Evolutionary conservation across 2,888 invertebrate species (phyloP).

Genomic region (Leucophenga montana): DNA sequence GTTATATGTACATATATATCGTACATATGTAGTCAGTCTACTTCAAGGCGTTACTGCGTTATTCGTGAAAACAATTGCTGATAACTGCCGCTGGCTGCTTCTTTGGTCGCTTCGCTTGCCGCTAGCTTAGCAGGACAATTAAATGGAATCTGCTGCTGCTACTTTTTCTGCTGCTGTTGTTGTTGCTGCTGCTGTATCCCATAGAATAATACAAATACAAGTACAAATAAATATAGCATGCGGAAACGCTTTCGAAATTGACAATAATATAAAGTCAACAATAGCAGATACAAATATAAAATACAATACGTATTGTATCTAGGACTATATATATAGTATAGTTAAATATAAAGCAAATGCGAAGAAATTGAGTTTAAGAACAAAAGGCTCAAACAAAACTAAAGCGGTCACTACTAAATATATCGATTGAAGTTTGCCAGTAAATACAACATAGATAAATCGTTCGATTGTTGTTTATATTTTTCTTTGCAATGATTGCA

Average conservation of each 20-base stretch:
- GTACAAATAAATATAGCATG: conserved; percentile 1
- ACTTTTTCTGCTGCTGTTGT: too few species aligned
- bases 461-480: neutral
- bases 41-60: conserved; percentile 5
- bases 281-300: conserved; percentile 34
- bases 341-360: conserved; percentile 35
- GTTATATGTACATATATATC: neutral
- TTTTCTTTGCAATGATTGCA: neutral
- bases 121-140: conserved; percentile 15
- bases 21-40: neutral
- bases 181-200: too few species aligned
- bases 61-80: conserved; percentile 15
- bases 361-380: conserved; percentile 33
- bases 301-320: conserved; percentile 17
- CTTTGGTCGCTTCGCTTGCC: neutral
- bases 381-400: conserved; percentile 11
- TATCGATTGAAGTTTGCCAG: conserved; percentile 14
- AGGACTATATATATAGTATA: conserved; percentile 33
- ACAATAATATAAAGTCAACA: conserved; percentile 51
- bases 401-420: conserved; percentile 3
- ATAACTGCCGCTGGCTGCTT: conserved; percentile 16
- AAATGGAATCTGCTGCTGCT: conserved; percentile 3
- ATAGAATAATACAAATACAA: conserved; percentile 26
- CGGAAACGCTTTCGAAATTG: conserved; percentile 51
- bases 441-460: conserved; percentile 22